Conservation (phyloP, 2,888 invertebrate genomes). For the Minunthozetes semirufus region DNA sequence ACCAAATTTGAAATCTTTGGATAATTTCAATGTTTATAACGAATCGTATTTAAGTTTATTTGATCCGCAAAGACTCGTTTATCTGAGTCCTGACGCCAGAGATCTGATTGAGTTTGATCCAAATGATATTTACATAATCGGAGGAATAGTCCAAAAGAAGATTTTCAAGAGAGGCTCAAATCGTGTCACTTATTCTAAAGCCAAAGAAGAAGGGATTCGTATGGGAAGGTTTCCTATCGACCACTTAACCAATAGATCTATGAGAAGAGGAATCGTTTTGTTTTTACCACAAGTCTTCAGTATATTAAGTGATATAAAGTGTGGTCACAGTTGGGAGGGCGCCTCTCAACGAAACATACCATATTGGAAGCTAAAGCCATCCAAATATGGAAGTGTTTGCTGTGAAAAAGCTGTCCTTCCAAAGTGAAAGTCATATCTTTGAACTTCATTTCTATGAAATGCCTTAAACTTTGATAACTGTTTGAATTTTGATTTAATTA, state of each 20-base stretch:
- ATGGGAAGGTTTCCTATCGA: background rate
- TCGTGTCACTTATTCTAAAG: background rate
- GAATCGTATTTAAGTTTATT: background rate
- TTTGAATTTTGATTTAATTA: no score
- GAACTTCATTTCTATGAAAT: no score
- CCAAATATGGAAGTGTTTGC: no score
- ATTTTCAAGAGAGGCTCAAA: background rate
- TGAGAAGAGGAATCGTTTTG: background rate
- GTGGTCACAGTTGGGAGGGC: background rate
- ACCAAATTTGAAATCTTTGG: background rate
- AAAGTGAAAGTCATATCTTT: no score
- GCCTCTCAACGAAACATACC: background rate
- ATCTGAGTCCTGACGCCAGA: background rate
- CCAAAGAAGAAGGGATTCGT: background rate
- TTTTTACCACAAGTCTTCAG: constrained; percentile 20
- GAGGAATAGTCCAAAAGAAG: constrained; percentile 6
- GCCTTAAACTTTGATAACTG: no score
- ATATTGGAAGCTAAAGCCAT: background rate
- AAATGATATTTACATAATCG: constrained; percentile 6
- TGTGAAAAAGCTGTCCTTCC: no score
- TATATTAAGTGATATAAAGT: constrained; percentile 9
- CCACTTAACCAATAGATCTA: background rate
- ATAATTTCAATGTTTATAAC: background rate
- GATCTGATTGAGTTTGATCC: background rate
- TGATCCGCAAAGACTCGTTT: background rate